A percentile compares a stretch with the other conserved stretches of the same genome.
phyloP scores from a whole-genome alignment of 2,797 vertebrate species.

The Ambastaia sidthimunki region DNA sequence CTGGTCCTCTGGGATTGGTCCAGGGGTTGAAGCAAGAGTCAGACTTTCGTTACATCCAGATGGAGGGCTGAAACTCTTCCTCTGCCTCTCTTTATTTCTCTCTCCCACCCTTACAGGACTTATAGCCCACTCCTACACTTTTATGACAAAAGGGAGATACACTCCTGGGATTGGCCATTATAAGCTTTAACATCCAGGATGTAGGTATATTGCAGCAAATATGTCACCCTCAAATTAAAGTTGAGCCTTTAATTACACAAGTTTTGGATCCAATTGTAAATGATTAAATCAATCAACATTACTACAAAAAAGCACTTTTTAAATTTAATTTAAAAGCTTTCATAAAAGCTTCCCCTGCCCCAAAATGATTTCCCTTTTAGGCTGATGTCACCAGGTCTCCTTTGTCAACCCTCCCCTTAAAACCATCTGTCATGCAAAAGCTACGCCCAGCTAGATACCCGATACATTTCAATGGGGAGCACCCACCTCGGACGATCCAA shows the following conservation, averaged over 20 bases:
- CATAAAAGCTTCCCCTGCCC: no score
- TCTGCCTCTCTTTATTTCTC: conserved; percentile 46
- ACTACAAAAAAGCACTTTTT: no score
- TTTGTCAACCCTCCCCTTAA: neutral
- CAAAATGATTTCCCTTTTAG: neutral
- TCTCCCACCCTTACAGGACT: conserved; percentile 48
- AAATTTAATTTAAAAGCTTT: neutral
- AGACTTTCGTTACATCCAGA: conserved; percentile 62
- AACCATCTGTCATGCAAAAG: neutral
- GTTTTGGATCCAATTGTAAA: no score
- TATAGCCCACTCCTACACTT: conserved; percentile 45
- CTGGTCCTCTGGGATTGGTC: conserved; percentile 50
- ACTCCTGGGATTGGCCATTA: conserved; percentile 50
- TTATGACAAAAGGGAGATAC: conserved; percentile 51
- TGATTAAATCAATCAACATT: no score
- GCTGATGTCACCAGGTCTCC: neutral
- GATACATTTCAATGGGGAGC: neutral
- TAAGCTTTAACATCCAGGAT: conserved; percentile 3
- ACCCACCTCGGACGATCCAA: neutral
- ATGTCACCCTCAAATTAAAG: neutral
- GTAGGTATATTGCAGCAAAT: neutral
- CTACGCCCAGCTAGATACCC: neutral
- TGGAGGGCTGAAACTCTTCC: conserved; percentile 63
- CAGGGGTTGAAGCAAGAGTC: conserved; percentile 57
- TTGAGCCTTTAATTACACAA: conserved; percentile 12